Evolutionary conservation across 1,140 invertebrate species (phyloP).

Genomic region (Apis cerana): DNA sequence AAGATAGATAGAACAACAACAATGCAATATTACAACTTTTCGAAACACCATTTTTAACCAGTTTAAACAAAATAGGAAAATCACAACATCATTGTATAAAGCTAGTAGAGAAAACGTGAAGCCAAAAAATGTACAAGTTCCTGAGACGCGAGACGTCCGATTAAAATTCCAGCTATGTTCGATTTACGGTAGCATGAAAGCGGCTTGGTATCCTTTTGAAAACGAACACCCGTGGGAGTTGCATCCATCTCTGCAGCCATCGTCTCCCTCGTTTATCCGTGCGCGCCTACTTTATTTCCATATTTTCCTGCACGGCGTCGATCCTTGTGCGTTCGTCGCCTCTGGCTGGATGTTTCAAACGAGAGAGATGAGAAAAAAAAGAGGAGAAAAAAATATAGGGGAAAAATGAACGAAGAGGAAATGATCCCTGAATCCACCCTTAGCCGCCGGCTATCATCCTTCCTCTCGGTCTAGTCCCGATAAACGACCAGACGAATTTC

Average conservation of each 20-base stretch:
- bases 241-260: background rate
- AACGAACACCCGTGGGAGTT: constrained; percentile 9
- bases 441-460: background rate
- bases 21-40: no score
- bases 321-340: constrained; percentile 12
- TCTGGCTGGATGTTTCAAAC: constrained; percentile 13
- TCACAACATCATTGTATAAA: no score
- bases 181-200: background rate
- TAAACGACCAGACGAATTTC: constrained; percentile 17
- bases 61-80: no score
- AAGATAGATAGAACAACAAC: no score
- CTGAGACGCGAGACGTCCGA: background rate
- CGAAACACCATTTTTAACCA: no score
- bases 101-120: no score
- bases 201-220: constrained; percentile 1
- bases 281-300: constrained; percentile 10
- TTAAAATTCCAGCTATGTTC: constrained; percentile 15
- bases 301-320: background rate
- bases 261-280: no score
- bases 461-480: background rate
- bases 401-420: background rate
- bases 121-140: background rate
- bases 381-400: no score
- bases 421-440: constrained; percentile 14
- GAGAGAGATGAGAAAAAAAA: background rate